Evolutionary conservation across 2,797 vertebrate species (phyloP).

Genomic region (Remorina albescens): DNA sequence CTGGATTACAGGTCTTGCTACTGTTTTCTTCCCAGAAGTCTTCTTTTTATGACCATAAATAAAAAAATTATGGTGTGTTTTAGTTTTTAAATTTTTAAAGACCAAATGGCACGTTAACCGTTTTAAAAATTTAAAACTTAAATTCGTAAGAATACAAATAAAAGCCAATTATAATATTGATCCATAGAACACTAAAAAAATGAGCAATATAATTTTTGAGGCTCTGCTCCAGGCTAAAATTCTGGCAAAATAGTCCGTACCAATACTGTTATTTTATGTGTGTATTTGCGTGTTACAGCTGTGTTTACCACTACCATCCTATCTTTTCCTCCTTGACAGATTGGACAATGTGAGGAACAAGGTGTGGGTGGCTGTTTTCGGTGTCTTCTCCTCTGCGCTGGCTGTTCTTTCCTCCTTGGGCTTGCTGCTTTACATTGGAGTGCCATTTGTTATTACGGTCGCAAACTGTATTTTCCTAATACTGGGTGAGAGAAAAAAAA

Average conservation of each 20-base stretch:
- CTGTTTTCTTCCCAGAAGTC: neutral
- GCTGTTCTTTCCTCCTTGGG: slow-evolving; percentile 87
- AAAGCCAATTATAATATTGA: too few species aligned
- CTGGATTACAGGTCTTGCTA: neutral
- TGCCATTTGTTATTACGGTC: slow-evolving; percentile 86
- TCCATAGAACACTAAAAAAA: too few species aligned
- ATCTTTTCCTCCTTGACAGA: slow-evolving; percentile 60
- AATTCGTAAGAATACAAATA: neutral
- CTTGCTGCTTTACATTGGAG: slow-evolving; percentile 83
- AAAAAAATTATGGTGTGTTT: neutral
- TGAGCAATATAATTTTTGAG: neutral
- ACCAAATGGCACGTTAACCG: neutral
- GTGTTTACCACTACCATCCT: neutral
- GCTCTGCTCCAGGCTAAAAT: too few species aligned
- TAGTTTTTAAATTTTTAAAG: neutral
- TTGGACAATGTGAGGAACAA: slow-evolving; percentile 86
- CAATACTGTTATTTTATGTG: neutral
- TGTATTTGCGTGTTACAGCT: neutral
- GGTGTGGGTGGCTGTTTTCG: slow-evolving; percentile 83
- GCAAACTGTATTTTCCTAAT: slow-evolving; percentile 88
- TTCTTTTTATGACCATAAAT: neutral
- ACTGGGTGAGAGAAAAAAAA: slow-evolving; percentile 86
- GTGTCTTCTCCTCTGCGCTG: slow-evolving; percentile 85
- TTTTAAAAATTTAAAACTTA: too few species aligned
- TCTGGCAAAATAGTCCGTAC: neutral